phyloP scores from a whole-genome alignment of 2,113 vertebrate genomes.

The Psilopsiagon aymara region DNA sequence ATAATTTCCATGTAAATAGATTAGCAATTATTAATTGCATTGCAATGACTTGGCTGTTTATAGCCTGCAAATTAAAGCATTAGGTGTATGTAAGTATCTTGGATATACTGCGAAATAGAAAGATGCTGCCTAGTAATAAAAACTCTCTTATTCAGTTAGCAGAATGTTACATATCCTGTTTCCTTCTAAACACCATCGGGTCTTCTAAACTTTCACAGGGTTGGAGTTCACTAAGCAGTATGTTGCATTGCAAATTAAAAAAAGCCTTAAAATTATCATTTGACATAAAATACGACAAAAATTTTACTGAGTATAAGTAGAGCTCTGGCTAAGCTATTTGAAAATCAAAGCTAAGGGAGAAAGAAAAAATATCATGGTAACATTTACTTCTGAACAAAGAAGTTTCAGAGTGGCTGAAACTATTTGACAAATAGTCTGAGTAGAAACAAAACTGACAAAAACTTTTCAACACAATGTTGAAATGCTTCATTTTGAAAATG shows the following conservation, averaged over 20 bases:
- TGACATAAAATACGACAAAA: not conserved
- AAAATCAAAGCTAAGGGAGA: not conserved
- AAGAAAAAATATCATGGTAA: not conserved
- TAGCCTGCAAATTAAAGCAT: constrained; percentile 42
- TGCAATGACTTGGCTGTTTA: constrained; percentile 41
- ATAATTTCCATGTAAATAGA: constrained; percentile 18
- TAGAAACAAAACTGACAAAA: constrained; percentile 31
- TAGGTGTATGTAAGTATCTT: constrained; percentile 50
- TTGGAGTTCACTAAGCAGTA: not conserved
- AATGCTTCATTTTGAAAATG: constrained; percentile 37
- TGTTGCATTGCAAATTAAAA: not conserved
- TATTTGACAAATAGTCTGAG: not conserved
- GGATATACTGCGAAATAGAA: constrained; percentile 29
- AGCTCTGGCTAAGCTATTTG: not conserved
- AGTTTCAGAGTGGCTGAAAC: not conserved
- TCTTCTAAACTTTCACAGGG: not conserved
- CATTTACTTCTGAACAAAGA: not conserved
- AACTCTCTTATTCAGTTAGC: constrained; percentile 37
- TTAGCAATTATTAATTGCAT: constrained; percentile 24
- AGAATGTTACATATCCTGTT: constrained; percentile 36
- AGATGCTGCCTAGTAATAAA: constrained; percentile 45
- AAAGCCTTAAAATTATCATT: not conserved
- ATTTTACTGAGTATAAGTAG: not conserved
- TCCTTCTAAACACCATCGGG: constrained; percentile 1
- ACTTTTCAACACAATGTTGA: not conserved